Evolutionary conservation across 2,797 vertebrate species (phyloP).

Genomic region (Myotis findleyi): DNA sequence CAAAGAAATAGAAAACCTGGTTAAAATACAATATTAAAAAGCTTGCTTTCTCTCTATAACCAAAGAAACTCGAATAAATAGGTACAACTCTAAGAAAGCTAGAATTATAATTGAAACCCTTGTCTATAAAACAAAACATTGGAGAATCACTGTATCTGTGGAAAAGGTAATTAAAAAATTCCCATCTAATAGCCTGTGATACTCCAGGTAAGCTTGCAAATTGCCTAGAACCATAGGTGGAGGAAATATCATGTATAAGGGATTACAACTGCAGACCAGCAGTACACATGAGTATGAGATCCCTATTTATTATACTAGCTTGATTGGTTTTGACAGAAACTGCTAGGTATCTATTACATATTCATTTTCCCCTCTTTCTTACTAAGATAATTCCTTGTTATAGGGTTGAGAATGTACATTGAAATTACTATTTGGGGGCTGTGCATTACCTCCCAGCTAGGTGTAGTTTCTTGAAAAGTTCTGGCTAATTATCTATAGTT

Average conservation of each 20-base stretch:
- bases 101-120: not conserved
- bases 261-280: not conserved
- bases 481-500: not conserved
- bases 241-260: not conserved
- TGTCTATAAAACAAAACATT: not conserved
- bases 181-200: not conserved
- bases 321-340: not conserved
- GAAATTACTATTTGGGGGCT: not conserved
- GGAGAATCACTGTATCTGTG: not conserved
- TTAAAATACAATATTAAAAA: not conserved
- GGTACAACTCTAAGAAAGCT: not conserved
- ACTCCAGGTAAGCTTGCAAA: not conserved
- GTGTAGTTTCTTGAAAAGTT: not conserved
- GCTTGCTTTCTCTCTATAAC: not conserved
- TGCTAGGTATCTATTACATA: not conserved
- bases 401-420: not conserved
- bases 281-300: not conserved
- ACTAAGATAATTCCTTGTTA: not conserved
- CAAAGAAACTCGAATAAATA: slow-evolving; percentile 2
- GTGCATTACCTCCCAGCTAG: not conserved
- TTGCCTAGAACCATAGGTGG: not conserved
- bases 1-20: slow-evolving; percentile 33
- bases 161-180: slow-evolving; percentile 23
- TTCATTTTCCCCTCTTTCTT: not conserved
- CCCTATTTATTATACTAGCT: not conserved